Base-by-base conservation (phyloP, 2,797 vertebrate species). In the Onychomys torridus region DNA sequence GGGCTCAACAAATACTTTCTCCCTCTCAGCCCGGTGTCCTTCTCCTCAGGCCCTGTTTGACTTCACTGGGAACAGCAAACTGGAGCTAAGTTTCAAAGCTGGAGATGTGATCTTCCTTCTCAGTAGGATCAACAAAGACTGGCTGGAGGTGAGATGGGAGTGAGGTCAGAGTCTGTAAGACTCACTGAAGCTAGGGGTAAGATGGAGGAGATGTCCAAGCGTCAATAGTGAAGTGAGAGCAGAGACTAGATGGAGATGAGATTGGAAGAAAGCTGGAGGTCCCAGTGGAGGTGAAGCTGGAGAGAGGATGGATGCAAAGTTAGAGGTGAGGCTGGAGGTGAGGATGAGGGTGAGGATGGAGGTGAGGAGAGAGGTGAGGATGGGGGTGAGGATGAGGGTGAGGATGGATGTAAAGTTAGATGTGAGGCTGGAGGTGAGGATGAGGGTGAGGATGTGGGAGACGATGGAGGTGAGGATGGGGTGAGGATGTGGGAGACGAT, bases 71-170 rank as follows among this genome's bases (percentile, higher is more conserved):
- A 99, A 98, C 93, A 97, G 98, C 98, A 99, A 99, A 78, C 98
- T 99, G 97, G 99, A 99, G 98, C 98, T 99, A 97, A 99, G 97
- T 94, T 99, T 99, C 98, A 99, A 99, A 98, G 99, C 98, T 92
- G 99, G 99, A 97, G 99, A 99, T 67, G 98, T 99, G 98, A 99
- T 99, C 98, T 99, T 99, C 98, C 99, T 99, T 82, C 99, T 99
- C 97, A 99, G 99, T 96, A 99, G 98, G 98, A 98, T 99, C 98
- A 99, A 99, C 97, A 98, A 99, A 76, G 99, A 99, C 98, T 99
- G 99, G 99, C 98, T 99, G 97, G 99, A 99, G 99, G 97, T 97
- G 88, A 97, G 89, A 0, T 5, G n/a, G 73, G 34, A 21, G 0
- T 9, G 43, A 43, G 57, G 13, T 6, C 19, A 27, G 34, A 49